Evolutionary conservation across 2,113 vertebrate species (phyloP).

Genomic region (Furnarius figulus): DNA sequence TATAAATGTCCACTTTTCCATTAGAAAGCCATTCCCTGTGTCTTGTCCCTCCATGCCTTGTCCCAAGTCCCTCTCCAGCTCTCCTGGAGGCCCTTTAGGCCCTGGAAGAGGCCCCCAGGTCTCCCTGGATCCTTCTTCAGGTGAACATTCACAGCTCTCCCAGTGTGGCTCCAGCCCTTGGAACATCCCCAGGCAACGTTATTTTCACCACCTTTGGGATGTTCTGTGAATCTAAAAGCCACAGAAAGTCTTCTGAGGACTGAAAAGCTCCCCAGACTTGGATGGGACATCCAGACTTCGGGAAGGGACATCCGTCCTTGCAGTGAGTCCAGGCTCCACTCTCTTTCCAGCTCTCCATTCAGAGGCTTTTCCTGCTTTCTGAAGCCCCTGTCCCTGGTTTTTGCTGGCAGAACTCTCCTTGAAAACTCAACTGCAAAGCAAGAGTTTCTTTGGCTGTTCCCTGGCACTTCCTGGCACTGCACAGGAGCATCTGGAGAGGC

Average conservation of each 20-base stretch:
- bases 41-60: neutral
- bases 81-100: neutral
- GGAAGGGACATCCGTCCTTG: neutral
- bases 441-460: neutral
- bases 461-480: neutral
- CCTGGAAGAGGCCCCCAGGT: neutral
- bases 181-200: neutral
- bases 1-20: neutral
- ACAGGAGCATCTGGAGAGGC: neutral
- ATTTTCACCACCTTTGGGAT: neutral
- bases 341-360: neutral
- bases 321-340: rapidly evolving
- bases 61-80: neutral
- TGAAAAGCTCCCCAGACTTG: neutral
- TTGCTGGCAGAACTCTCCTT: neutral
- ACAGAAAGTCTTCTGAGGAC: neutral
- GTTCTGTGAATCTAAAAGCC: neutral
- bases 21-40: neutral
- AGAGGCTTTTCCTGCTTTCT: neutral
- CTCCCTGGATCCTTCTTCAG: neutral
- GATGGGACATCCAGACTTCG: no score
- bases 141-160: neutral
- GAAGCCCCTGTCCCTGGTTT: neutral
- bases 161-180: neutral
- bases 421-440: neutral